phyloP scores from a whole-genome alignment of 2,113 vertebrate genomes.

The Bubo bubo region DNA sequence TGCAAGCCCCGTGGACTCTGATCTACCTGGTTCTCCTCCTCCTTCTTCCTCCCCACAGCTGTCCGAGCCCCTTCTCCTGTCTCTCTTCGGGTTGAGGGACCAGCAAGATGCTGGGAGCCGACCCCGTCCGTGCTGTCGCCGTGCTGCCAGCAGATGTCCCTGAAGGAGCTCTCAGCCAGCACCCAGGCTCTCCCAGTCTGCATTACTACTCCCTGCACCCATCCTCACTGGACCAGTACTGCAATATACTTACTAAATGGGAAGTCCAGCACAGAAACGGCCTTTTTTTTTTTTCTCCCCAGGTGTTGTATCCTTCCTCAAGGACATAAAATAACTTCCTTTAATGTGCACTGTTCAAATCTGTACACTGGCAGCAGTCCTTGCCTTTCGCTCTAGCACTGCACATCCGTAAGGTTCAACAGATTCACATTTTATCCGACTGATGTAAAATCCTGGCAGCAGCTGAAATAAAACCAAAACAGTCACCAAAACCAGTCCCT shows the following conservation, averaged over 20 bases:
- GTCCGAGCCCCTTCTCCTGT: not conserved
- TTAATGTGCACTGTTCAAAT: not conserved
- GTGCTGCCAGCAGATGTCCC: not conserved
- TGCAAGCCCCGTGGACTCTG: not conserved
- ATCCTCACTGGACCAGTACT: not conserved
- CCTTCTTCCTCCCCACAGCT: not conserved
- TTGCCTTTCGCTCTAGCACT: not conserved
- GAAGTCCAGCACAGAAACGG: not conserved
- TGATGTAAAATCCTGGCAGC: not conserved
- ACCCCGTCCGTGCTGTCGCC: not conserved
- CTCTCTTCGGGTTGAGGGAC: not conserved
- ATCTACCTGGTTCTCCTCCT: not conserved
- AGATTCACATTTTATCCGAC: not conserved
- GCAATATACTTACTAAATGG: not conserved
- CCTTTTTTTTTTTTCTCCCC: not conserved
- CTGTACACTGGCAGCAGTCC: not conserved
- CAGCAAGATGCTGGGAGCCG: too few species aligned
- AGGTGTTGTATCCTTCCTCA: not conserved
- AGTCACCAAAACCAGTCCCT: not conserved
- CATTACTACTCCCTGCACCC: not conserved
- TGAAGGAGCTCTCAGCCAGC: not conserved
- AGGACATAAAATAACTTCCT: not conserved
- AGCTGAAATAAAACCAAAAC: not conserved
- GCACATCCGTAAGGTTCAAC: not conserved
- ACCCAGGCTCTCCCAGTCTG: not conserved